Conservation (phyloP, 2,888 invertebrate species). For the Scaptomyza caliginosa region DNA sequence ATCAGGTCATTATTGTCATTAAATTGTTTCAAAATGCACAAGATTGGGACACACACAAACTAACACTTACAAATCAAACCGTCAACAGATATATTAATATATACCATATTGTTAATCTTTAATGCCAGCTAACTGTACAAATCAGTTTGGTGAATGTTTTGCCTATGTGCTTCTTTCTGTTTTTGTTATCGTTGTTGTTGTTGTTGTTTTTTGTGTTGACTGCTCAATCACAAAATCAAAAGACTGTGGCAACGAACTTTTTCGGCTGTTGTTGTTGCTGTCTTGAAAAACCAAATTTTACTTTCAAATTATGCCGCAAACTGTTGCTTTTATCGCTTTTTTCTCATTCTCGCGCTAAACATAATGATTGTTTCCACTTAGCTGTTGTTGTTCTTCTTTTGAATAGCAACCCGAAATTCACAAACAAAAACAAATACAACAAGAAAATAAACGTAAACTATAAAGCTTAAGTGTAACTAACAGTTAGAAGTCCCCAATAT, state of each 20-base stretch:
- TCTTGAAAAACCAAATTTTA: conserved; percentile 62
- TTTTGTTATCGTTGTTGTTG: not conserved
- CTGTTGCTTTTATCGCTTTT: conserved; percentile 78
- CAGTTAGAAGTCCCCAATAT: conserved; percentile 76
- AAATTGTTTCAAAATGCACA: conserved; percentile 70
- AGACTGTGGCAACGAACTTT: conserved; percentile 55
- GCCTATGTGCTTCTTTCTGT: not conserved
- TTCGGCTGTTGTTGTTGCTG: conserved; percentile 10
- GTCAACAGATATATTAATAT: conserved; percentile 34
- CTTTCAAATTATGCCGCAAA: conserved; percentile 78
- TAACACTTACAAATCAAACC: conserved; percentile 40
- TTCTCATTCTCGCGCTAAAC: conserved; percentile 63
- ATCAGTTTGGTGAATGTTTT: conserved; percentile 9
- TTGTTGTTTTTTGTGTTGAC: conserved; percentile 21
- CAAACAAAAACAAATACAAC: not conserved
- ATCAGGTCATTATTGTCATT: conserved; percentile 71
- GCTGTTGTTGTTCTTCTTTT: conserved; percentile 63
- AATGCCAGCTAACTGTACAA: conserved; percentile 68
- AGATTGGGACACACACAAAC: conserved; percentile 41
- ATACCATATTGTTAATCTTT: conserved; percentile 54
- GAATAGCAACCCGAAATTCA: conserved; percentile 51
- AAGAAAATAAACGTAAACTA: too few species aligned
- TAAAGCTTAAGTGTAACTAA: conserved; percentile 53
- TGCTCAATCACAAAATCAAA: conserved; percentile 45
- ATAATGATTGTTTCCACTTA: conserved; percentile 64